Evolutionary conservation across 2,797 vertebrate species (phyloP).

Genomic region (Macropus fuliginosus): DNA sequence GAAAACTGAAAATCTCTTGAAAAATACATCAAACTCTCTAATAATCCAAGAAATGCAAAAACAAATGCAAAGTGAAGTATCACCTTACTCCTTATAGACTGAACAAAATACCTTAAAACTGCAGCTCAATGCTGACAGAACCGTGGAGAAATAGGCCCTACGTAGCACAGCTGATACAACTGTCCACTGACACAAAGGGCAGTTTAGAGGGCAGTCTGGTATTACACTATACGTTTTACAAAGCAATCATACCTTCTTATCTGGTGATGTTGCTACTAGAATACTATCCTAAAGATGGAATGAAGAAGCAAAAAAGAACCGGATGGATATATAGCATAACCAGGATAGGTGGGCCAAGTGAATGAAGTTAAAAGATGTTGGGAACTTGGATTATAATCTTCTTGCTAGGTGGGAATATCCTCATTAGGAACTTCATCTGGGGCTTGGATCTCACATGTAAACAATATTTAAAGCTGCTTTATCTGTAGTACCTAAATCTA

Average conservation of each 20-base stretch:
- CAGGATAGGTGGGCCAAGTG: not conserved
- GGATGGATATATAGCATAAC: not conserved
- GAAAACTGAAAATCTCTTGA: not conserved
- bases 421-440: not conserved
- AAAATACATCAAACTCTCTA: not conserved
- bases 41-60: not conserved
- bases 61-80: not conserved
- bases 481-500: not conserved
- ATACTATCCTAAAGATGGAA: not conserved
- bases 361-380: not conserved
- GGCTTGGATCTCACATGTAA: not conserved
- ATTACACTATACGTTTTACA: not conserved
- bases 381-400: not conserved
- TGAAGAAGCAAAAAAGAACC: not conserved
- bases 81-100: not conserved
- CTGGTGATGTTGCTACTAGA: not conserved
- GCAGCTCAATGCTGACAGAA: not conserved
- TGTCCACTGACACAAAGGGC: not conserved
- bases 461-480: not conserved
- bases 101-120: not conserved
- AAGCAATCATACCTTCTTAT: not conserved
- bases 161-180: not conserved
- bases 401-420: not conserved
- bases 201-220: not conserved
- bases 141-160: not conserved